Percentiles rank a stretch among this genome's conserved stretches.
phyloP scores from a whole-genome alignment of 1,140 invertebrate species.

The Aradophagus sp. region DNA sequence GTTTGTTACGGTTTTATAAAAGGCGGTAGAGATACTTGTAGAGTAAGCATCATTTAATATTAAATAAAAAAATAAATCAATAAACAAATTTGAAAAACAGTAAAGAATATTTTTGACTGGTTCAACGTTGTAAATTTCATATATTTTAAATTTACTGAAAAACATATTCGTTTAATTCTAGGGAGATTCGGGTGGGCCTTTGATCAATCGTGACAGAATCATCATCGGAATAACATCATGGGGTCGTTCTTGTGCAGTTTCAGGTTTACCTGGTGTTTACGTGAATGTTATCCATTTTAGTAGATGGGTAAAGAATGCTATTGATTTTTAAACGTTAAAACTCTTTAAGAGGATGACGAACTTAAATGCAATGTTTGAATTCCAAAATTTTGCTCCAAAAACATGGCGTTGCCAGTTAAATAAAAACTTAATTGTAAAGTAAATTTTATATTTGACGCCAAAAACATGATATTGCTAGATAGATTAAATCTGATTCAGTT shows the following conservation, averaged over 20 bases:
- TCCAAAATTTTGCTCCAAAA: too few species aligned
- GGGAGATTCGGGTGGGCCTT: slow-evolving; percentile 51
- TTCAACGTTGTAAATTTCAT: background rate
- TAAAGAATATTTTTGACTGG: background rate
- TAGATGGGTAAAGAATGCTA: slow-evolving; percentile 42
- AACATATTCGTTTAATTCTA: slow-evolving; percentile 16
- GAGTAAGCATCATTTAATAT: slow-evolving; percentile 22
- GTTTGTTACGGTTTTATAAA: slow-evolving; percentile 35
- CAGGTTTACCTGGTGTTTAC: slow-evolving; percentile 26
- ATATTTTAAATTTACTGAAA: background rate
- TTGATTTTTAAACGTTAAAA: too few species aligned
- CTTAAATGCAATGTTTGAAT: too few species aligned
- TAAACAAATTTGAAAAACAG: background rate
- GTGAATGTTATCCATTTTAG: slow-evolving; percentile 16
- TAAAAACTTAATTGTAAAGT: too few species aligned
- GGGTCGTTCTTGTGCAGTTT: slow-evolving; percentile 25
- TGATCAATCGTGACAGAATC: slow-evolving; percentile 38
- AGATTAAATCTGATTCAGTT: too few species aligned
- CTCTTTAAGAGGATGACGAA: too few species aligned
- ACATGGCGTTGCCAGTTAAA: too few species aligned
- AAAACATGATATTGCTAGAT: too few species aligned
- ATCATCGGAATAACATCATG: slow-evolving; percentile 40
- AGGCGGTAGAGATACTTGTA: slow-evolving; percentile 46
- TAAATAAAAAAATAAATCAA: background rate
- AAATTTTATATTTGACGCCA: too few species aligned